phyloP scores from a whole-genome alignment of 2,113 vertebrate species.

The Rhineura floridana region DNA sequence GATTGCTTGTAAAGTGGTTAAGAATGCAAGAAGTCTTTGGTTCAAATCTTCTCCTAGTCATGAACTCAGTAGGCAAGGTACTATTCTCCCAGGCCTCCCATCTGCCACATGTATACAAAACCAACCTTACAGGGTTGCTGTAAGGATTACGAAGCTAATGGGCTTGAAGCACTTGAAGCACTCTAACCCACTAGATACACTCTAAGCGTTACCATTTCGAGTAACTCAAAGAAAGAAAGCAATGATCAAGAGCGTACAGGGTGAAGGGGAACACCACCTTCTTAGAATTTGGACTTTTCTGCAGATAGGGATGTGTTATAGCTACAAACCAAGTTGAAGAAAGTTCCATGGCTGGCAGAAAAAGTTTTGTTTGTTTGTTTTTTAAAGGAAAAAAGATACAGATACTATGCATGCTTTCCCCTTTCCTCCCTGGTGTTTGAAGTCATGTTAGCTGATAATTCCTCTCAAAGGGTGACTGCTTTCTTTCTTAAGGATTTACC shows the following conservation, averaged over 20 bases:
- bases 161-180: background rate
- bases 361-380: no score
- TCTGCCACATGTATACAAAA: background rate
- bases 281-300: background rate
- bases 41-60: background rate
- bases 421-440: background rate
- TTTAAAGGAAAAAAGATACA: background rate
- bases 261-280: background rate
- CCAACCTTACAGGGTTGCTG: background rate
- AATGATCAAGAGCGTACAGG: background rate
- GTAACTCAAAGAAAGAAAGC: background rate
- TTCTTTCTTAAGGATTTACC: conserved; percentile 29
- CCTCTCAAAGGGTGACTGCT: conserved; percentile 8
- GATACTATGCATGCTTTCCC: background rate
- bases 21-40: background rate
- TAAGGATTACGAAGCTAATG: no score
- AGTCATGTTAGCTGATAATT: conserved; percentile 16
- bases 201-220: background rate
- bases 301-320: background rate
- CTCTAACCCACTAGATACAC: background rate
- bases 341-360: background rate
- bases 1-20: background rate
- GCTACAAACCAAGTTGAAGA: background rate
- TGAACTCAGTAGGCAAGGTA: background rate
- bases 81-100: background rate